Evolutionary conservation across 2,797 vertebrate species (phyloP).

Genomic region (Orestias chungarensis): DNA sequence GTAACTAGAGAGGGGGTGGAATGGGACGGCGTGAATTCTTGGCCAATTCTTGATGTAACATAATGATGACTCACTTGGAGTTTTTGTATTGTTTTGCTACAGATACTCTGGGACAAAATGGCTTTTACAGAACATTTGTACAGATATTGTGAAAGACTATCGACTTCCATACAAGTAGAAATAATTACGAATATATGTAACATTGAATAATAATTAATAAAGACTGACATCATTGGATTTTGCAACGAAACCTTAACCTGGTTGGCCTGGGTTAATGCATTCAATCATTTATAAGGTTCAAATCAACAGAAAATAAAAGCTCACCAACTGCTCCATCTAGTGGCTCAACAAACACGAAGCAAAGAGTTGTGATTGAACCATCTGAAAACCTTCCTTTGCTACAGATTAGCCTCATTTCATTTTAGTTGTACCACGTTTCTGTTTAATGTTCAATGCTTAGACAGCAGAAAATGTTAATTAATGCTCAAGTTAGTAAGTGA

Average conservation of each 20-base stretch:
- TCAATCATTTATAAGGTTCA: background rate
- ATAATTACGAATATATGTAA: background rate
- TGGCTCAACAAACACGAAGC: background rate
- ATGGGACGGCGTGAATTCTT: background rate
- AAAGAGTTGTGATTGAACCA: background rate
- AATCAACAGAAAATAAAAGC: background rate
- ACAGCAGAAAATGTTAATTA: background rate
- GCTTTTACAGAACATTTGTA: background rate
- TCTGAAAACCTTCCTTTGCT: background rate
- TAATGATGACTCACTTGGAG: background rate
- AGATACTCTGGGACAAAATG: background rate
- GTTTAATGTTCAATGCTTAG: background rate
- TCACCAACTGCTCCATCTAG: background rate
- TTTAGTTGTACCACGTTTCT: background rate
- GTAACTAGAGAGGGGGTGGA: conserved; percentile 17
- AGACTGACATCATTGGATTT: background rate
- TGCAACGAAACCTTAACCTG: background rate
- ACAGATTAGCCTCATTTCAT: background rate
- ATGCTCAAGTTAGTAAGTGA: background rate
- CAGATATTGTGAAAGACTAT: background rate
- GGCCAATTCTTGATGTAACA: background rate
- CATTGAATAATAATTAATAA: background rate
- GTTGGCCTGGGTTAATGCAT: background rate
- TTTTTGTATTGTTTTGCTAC: background rate
- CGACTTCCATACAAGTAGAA: background rate